phyloP scores from a whole-genome alignment of 2,888 invertebrate genomes.

The Drosophila conformis region DNA sequence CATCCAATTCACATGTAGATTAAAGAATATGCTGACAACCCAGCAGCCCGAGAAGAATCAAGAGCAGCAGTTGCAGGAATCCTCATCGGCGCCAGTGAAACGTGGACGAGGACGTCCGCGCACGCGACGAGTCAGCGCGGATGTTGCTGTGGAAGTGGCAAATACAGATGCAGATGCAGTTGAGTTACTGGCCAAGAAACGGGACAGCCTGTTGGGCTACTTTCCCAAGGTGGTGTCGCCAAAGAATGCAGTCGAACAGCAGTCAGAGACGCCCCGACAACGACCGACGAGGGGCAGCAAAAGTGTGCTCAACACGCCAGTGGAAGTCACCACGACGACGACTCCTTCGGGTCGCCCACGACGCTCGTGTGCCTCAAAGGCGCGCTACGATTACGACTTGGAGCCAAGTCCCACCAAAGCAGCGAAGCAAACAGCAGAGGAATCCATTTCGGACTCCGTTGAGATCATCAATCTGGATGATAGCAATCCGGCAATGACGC shows the following conservation, averaged over 20 bases:
- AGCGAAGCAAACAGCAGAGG: conserved; percentile 27
- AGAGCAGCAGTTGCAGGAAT: conserved; percentile 5
- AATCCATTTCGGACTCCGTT: conserved; percentile 26
- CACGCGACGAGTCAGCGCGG: conserved; percentile 60
- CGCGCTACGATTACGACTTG: conserved; percentile 82
- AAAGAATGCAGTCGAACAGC: conserved; percentile 36
- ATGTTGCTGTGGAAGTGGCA: conserved; percentile 55
- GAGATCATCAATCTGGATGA: conserved; percentile 79
- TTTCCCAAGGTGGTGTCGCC: conserved; percentile 86
- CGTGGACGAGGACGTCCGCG: conserved; percentile 56
- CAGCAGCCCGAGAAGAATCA: conserved; percentile 23
- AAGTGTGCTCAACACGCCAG: conserved; percentile 4
- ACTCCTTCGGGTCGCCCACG: conserved; percentile 77
- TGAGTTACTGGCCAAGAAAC: conserved; percentile 86
- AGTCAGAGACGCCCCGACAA: conserved; percentile 49
- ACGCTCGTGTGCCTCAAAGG: conserved; percentile 80
- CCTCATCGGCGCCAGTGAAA: conserved; percentile 52
- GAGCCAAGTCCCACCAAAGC: conserved; percentile 71
- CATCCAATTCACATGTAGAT: conserved; percentile 53
- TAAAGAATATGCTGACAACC: conserved; percentile 81
- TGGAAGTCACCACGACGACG: conserved; percentile 7
- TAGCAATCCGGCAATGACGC: conserved; percentile 65
- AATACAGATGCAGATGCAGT: conserved; percentile 79
- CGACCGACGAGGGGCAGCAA: conserved; percentile 42
- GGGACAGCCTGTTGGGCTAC: conserved; percentile 87